Conservation (phyloP, 2,797 vertebrate genomes). For the Neosilurus hyrtlii region DNA sequence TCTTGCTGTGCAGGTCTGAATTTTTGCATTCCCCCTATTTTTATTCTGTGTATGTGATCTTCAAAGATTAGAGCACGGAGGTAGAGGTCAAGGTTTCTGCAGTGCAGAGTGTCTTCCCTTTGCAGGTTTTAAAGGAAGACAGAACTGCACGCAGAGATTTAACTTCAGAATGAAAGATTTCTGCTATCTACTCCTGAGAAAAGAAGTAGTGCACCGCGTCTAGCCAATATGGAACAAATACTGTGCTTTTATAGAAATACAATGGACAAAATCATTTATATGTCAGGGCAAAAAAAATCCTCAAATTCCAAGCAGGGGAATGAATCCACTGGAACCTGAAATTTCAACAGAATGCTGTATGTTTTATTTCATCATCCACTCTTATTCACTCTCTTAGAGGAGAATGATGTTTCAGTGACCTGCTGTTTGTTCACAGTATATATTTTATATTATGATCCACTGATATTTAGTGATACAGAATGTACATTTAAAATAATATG, state of each 20-base stretch:
- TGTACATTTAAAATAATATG: not conserved
- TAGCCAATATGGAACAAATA: not conserved
- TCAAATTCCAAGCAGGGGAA: not conserved
- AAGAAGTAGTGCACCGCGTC: not conserved
- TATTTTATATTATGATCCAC: not conserved
- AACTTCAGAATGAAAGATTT: not conserved
- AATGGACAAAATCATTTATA: not conserved
- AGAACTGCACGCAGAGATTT: not conserved
- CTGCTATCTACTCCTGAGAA: not conserved
- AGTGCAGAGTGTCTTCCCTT: slow-evolving; percentile 2
- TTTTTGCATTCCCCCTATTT: not conserved
- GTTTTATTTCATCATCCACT: not conserved
- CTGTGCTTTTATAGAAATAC: slow-evolving; percentile 4
- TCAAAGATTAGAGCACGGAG: not conserved
- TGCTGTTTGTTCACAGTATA: slow-evolving; percentile 15
- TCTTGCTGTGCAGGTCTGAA: slow-evolving; percentile 6
- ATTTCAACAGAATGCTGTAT: not conserved
- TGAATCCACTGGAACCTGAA: not conserved
- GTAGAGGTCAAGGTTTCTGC: slow-evolving; percentile 7
- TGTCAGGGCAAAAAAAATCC: not conserved
- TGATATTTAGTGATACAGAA: not conserved
- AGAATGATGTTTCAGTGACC: not conserved
- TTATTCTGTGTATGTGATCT: slow-evolving; percentile 5
- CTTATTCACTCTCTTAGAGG: not conserved
- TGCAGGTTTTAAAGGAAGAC: not conserved